A percentile compares a stretch with the other conserved stretches of the same genome.
phyloP scores from a whole-genome alignment of 2,113 vertebrate genomes.

The Psophia crepitans region DNA sequence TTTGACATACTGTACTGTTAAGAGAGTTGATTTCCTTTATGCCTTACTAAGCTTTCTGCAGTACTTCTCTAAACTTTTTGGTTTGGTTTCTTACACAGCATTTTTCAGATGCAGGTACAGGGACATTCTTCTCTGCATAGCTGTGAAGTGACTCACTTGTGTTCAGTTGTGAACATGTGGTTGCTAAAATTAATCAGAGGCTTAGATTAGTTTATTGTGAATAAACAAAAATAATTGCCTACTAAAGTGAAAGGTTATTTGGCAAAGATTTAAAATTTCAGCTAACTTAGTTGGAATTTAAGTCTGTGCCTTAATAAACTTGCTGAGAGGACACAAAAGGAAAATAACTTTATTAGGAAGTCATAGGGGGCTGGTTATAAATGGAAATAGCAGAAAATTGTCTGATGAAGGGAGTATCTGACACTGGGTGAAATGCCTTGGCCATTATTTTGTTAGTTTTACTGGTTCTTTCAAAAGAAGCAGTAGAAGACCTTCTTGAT shows the following conservation, averaged over 20 bases:
- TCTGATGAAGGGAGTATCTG: not conserved
- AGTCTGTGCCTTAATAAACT: not conserved
- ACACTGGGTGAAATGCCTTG: not conserved
- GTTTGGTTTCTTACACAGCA: rapidly evolving
- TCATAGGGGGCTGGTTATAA: not conserved
- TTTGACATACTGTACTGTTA: not conserved
- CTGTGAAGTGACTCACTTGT: not conserved
- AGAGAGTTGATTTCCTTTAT: not conserved
- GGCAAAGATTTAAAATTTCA: not conserved
- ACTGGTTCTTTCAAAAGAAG: not conserved
- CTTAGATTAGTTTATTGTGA: not conserved
- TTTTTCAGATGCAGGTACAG: not conserved
- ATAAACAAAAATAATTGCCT: not conserved
- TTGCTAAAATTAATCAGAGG: not conserved
- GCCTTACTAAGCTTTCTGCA: not conserved
- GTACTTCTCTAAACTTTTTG: not conserved
- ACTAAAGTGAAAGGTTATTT: not conserved
- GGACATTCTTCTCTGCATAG: not conserved
- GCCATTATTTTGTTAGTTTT: not conserved
- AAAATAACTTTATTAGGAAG: not conserved
- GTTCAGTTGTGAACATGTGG: not conserved
- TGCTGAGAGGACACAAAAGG: not conserved
- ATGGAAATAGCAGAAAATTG: not conserved
- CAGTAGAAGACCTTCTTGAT: not conserved
- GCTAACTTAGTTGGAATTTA: not conserved